These are phyloP conservation scores for Magallana angulata DNA, from an alignment of 1,140 invertebrate genomes.

Conservation along the genomic window DNA sequence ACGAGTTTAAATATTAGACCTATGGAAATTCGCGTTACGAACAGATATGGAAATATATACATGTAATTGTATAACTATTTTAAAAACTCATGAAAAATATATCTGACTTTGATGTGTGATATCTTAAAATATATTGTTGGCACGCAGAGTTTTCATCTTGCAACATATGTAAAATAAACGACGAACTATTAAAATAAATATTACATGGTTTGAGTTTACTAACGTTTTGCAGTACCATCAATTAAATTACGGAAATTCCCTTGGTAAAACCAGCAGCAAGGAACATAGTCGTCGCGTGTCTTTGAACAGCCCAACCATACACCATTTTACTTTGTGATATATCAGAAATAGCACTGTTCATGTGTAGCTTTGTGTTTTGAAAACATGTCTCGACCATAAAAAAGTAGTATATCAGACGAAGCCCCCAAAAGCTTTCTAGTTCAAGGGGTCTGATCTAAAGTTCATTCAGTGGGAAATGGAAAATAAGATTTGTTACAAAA, in stretches of 20 bases:
- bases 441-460: too few species aligned
- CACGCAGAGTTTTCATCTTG: not conserved
- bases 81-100: not conserved
- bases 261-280: too few species aligned
- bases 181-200: not conserved
- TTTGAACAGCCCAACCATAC: not conserved
- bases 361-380: too few species aligned
- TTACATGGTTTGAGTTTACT: not conserved
- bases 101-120: not conserved
- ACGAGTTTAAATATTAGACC: not conserved
- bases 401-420: too few species aligned
- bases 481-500: too few species aligned
- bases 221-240: not conserved
- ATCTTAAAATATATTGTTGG: conserved; percentile 8
- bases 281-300: too few species aligned
- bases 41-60: not conserved
- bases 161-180: not conserved
- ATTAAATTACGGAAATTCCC: not conserved
- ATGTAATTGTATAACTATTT: not conserved
- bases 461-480: too few species aligned
- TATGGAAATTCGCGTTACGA: not conserved
- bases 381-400: too few species aligned
- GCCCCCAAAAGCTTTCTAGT: too few species aligned
- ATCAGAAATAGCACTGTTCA: too few species aligned
- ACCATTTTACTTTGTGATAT: too few species aligned